phyloP scores from a whole-genome alignment of 2,113 vertebrate genomes.

The Dissostichus mawsoni region DNA sequence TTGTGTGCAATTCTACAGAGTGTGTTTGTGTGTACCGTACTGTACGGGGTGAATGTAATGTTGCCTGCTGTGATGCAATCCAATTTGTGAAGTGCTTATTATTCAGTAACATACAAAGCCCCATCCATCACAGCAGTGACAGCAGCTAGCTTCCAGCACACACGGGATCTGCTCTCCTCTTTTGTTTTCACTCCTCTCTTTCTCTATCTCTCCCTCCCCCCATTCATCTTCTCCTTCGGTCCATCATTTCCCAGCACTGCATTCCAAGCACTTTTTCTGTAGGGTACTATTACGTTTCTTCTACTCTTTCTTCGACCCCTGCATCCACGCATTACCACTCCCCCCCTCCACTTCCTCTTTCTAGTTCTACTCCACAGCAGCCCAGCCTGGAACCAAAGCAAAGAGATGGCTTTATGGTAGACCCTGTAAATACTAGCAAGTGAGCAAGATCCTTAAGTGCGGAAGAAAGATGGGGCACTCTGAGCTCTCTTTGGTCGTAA shows the following conservation, averaged over 20 bases:
- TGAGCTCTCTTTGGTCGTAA: constrained; percentile 45
- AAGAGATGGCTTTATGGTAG: constrained; percentile 34
- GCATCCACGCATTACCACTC: background rate
- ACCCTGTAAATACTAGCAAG: constrained; percentile 38
- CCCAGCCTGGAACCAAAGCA: constrained; percentile 25
- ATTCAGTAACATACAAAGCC: constrained; percentile 48
- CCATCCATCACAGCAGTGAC: constrained; percentile 48
- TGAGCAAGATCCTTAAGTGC: constrained; percentile 6
- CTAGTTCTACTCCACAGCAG: constrained; percentile 12
- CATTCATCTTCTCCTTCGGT: constrained; percentile 16
- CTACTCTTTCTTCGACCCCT: background rate
- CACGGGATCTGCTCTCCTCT: background rate
- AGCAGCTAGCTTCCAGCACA: constrained; percentile 38
- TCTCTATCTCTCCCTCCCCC: background rate
- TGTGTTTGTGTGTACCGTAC: background rate
- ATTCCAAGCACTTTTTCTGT: constrained; percentile 5
- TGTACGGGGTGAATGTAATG: constrained; percentile 33
- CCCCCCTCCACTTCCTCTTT: background rate
- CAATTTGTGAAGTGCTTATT: constrained; percentile 63
- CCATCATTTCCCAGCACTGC: constrained; percentile 27
- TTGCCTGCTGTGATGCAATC: constrained; percentile 57
- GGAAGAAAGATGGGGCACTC: constrained; percentile 1
- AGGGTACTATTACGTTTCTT: constrained; percentile 8
- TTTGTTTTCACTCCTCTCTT: background rate
- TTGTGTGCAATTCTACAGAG: background rate